phyloP scores from a whole-genome alignment of 1,140 invertebrate genomes.

The Psix sp. region DNA sequence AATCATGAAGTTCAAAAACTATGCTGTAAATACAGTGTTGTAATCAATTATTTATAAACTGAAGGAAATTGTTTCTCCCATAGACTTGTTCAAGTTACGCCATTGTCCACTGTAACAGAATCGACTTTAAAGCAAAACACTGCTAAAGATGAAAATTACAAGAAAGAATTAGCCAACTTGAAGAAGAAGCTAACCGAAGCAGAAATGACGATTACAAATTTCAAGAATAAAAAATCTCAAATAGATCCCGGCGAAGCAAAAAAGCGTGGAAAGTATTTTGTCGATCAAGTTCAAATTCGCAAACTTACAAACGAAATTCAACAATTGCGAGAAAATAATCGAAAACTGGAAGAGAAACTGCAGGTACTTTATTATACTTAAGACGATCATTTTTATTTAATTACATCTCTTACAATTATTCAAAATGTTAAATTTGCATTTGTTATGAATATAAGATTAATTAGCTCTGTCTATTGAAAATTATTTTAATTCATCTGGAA shows the following conservation, averaged over 20 bases:
- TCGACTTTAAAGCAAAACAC: conserved; percentile 57
- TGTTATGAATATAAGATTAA: background rate
- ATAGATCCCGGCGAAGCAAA: conserved; percentile 33
- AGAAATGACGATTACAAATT: conserved; percentile 63
- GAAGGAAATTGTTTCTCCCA: conserved; percentile 11
- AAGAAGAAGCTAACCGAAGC: conserved; percentile 66
- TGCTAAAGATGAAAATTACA: conserved; percentile 64
- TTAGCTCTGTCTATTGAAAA: too few species aligned
- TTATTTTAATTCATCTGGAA: too few species aligned
- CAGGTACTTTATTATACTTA: conserved; percentile 45
- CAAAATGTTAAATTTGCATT: too few species aligned
- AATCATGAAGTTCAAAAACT: too few species aligned
- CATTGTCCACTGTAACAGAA: conserved; percentile 7
- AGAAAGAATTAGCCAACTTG: conserved; percentile 61
- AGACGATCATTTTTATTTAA: background rate
- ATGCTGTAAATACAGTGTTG: too few species aligned
- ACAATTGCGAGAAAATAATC: conserved; percentile 60
- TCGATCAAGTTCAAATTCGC: conserved; percentile 40
- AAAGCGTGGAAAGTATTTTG: conserved; percentile 54
- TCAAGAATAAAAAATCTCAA: conserved; percentile 51
- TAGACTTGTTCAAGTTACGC: conserved; percentile 53
- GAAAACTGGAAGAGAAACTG: conserved; percentile 66
- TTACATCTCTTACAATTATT: background rate
- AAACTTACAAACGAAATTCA: conserved; percentile 64
- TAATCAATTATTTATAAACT: too few species aligned